Base-by-base conservation (phyloP, 1,140 invertebrate genomes). In the Adelges cooleyi region DNA sequence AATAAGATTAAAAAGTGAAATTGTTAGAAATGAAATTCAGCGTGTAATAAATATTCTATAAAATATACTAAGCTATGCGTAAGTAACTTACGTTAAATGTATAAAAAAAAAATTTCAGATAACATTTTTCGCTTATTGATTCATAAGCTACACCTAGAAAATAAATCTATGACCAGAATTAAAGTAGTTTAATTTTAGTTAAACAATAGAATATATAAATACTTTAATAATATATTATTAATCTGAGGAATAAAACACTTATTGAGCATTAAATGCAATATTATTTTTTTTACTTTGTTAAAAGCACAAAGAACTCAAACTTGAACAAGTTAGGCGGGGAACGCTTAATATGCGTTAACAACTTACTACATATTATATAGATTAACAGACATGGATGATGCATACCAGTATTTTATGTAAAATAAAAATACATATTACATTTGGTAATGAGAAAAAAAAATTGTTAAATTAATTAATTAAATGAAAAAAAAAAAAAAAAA, bases 211-310 rank as follows among this genome's bases (percentile, higher is more conserved):
- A 48, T 48, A 48, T 40, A 29, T 17, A 17, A n/a, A 44, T 17
- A 11, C 40, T 4, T 38, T 25, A 25, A 25, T 23, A 22, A 38
- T 17, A 27, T 62, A 62, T 62, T 62, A 48, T 13, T 36, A 62
- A 62, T 42, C 29, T 40, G 46, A 62, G 42, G 56, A 62, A 62
- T 62, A 46, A 59, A n/a, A 44, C 38, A 44, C 20, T 46, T 62
- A 62, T 62, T 62, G 56, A 62, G 56, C 56, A 62, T 62, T 46
- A 62, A 62, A 62, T 62, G 40, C 56, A 62, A 62, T 62, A 46
- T 46, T 44, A 42, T 44, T 40, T 18, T 38, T 44, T 44, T 44
- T 44, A 23, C 23, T 33, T 62, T 62, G 17, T 44, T 48, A 29
- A 33, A 62, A 62, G 42, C 42, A 11, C 56, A 62, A 46, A 44